Evolutionary conservation across 2,797 vertebrate species (phyloP), one percentile per base, ranked within the genome.

Genomic region (Clarias pachynema): DNA sequence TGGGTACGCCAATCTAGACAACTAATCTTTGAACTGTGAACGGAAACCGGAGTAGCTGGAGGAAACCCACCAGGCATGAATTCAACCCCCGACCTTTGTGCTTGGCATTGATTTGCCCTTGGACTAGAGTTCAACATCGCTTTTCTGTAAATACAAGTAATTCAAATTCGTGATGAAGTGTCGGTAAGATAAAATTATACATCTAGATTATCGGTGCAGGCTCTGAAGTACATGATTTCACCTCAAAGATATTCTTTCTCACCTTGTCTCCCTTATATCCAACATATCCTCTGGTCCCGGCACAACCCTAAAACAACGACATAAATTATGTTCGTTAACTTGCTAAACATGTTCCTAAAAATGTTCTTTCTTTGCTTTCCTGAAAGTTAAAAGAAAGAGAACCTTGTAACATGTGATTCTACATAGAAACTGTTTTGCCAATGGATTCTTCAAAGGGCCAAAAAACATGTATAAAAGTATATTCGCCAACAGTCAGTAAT

Each of bases 261-360:
- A 96, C 96, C 93, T 96, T 96, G 83, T 96, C 94, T 84, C 96
- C 96, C 90, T 96, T 96, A 59, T 94, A 92, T 84, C 96, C 96
- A 86, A 88, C 37, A 81, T 90, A 91, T 20, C 96, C 96, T 40
- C 93, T 91, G 86, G 88, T 92, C 53, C 96, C 96, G 31, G 90
- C 90, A 89, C 95, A 96, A 20, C 96, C 96, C 96, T 97, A 88
- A 85, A 84, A 87, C 85, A 91, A 88, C 8, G 78, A 31, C 82
- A 65, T 8, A 34, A 62, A 81, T 22, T 31, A 65, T 81, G 49
- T 57, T 20, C 40, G 37, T 57, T 69, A 56, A 59, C 22, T 22
- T 10, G 37, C 24, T 37, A n/a, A 1, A 59, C 80, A 53, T 1
- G 53, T 81, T 9, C 4, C 20, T 53, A 34, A 66, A 5, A 37